phyloP scores from a whole-genome alignment of 2,797 vertebrate species.

The Pempheris klunzingeri region DNA sequence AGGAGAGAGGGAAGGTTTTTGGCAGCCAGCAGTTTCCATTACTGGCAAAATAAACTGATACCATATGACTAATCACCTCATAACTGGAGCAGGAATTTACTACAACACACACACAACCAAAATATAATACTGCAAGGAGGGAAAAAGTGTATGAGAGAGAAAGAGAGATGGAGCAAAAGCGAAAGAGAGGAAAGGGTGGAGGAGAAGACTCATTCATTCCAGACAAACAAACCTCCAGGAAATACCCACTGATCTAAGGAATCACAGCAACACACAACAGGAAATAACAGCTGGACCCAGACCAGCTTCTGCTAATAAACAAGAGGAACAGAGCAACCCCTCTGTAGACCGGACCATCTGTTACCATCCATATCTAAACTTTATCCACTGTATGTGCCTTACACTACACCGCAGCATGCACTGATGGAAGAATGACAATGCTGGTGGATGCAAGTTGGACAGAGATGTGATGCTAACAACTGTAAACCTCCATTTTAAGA shows the following conservation, averaged over 20 bases:
- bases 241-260: constrained; percentile 45
- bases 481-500: too few relatives aligned
- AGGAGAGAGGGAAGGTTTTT: constrained; percentile 26
- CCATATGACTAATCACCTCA: constrained; percentile 76
- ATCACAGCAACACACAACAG: constrained; percentile 41
- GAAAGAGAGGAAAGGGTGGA: too few relatives aligned
- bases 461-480: too few relatives aligned
- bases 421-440: too few relatives aligned
- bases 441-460: too few relatives aligned
- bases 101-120: constrained; percentile 29
- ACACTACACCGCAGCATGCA: too few relatives aligned
- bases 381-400: too few relatives aligned
- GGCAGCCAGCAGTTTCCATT: constrained; percentile 73
- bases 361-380: not conserved
- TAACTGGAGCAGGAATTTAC: constrained; percentile 64
- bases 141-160: not conserved
- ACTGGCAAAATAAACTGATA: constrained; percentile 75
- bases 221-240: constrained; percentile 54
- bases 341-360: not conserved
- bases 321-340: not conserved
- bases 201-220: constrained; percentile 1
- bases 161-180: too few relatives aligned
- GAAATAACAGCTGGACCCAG: constrained; percentile 49
- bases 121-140: not conserved
- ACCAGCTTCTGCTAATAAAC: constrained; percentile 34